phyloP scores from a whole-genome alignment of 2,888 invertebrate species.

The Oscheius myriophilus region DNA sequence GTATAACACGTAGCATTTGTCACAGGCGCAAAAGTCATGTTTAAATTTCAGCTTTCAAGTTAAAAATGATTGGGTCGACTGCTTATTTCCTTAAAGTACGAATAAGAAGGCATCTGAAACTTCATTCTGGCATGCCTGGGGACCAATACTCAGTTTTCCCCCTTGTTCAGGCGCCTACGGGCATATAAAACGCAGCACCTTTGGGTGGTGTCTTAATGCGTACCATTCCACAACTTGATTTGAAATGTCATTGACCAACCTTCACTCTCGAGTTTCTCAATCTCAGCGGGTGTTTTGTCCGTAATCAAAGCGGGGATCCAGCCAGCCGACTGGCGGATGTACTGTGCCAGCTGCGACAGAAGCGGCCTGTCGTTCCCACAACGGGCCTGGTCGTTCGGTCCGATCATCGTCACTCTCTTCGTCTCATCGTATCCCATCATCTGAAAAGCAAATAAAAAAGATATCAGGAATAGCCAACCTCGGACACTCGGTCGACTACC shows the following conservation, averaged over 20 bases:
- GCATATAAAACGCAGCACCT: too few species aligned
- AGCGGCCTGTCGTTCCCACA: conserved; percentile 4
- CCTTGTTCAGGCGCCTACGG: too few species aligned
- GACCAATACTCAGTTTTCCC: too few species aligned
- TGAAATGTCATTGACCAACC: too few species aligned
- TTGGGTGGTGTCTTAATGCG: too few species aligned
- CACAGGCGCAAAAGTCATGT: neutral
- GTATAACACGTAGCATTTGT: neutral
- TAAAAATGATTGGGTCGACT: too few species aligned
- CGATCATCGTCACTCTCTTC: conserved; percentile 4
- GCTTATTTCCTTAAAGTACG: too few species aligned
- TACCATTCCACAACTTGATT: too few species aligned
- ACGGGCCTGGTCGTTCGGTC: neutral
- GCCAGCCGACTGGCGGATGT: conserved; percentile 19
- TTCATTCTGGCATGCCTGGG: too few species aligned
- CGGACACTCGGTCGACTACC: conserved; percentile 6
- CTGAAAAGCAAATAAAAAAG: neutral
- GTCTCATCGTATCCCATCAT: neutral
- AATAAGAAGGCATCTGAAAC: too few species aligned
- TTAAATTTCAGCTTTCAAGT: too few species aligned
- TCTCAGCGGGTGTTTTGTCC: conserved; percentile 1
- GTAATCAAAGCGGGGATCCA: conserved; percentile 12
- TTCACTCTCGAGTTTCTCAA: neutral
- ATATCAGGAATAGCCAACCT: neutral
- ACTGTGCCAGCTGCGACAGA: conserved; percentile 3